Percentiles rank a stretch among this genome's conserved stretches.
phyloP scores from a whole-genome alignment of 2,888 invertebrate genomes.

The Dusona sp. region DNA sequence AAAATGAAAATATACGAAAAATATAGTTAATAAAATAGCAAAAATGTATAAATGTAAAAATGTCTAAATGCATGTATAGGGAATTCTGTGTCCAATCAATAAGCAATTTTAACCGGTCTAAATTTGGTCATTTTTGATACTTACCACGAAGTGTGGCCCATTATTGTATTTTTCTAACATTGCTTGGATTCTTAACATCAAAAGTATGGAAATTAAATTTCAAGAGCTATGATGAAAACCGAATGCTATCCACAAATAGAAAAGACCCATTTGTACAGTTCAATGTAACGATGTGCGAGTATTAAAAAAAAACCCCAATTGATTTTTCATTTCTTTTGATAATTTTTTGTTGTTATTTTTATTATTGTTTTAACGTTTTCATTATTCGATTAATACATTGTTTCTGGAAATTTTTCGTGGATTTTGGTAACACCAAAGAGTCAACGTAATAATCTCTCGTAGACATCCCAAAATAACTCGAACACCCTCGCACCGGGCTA shows the following conservation, averaged over 20 bases:
- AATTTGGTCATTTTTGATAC: too few species aligned
- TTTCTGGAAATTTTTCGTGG: not conserved
- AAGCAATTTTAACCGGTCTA: too few species aligned
- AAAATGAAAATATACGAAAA: too few species aligned
- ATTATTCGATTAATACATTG: conserved; percentile 13
- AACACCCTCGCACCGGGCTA: conserved; percentile 66
- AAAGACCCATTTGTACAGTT: not conserved
- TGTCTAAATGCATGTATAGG: too few species aligned
- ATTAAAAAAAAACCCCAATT: not conserved
- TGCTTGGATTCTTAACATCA: not conserved
- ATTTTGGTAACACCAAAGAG: conserved; percentile 18
- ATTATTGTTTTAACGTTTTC: not conserved
- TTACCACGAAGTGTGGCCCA: too few species aligned
- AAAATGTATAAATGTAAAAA: too few species aligned
- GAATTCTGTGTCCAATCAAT: too few species aligned
- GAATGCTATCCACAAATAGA: not conserved
- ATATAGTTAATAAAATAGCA: not conserved
- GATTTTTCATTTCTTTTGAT: not conserved
- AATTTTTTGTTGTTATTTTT: not conserved
- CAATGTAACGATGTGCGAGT: too few species aligned
- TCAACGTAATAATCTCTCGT: conserved; percentile 44
- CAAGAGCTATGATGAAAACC: not conserved
- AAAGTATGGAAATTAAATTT: not conserved
- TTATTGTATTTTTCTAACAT: not conserved
- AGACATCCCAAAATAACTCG: conserved; percentile 64